These are phyloP conservation scores for Lacerta viridis DNA, from an alignment of 2,797 vertebrate genomes.

Conservation along the genomic window DNA sequence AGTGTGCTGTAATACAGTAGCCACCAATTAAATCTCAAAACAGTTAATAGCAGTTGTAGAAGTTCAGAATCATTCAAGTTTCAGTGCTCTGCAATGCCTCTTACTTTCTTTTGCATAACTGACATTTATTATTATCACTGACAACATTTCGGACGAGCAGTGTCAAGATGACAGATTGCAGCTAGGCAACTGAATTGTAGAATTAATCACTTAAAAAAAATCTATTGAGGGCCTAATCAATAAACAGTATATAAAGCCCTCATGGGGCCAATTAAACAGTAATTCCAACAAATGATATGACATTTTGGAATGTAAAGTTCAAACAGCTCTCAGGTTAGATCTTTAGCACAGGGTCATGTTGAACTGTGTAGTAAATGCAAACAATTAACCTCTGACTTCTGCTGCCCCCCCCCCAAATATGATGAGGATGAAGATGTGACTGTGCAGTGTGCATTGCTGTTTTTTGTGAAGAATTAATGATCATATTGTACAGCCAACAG, in stretches of 20 bases:
- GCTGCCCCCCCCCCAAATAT: slow-evolving; percentile 44
- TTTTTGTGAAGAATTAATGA: slow-evolving; percentile 33
- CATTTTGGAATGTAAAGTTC: slow-evolving; percentile 78
- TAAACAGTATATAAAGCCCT: slow-evolving; percentile 73
- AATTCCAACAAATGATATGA: slow-evolving; percentile 75
- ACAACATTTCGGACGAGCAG: background rate
- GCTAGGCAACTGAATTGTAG: slow-evolving; percentile 31
- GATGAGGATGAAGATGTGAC: slow-evolving; percentile 38
- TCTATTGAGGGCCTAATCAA: slow-evolving; percentile 71
- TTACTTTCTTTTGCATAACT: slow-evolving; percentile 7
- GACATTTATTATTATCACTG: slow-evolving; percentile 6
- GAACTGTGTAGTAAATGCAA: slow-evolving; percentile 71
- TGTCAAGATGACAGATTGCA: slow-evolving; percentile 24
- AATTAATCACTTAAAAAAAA: slow-evolving; percentile 71
- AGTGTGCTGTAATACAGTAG: background rate
- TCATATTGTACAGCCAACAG: background rate
- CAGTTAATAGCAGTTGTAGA: background rate
- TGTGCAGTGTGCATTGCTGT: slow-evolving; percentile 44
- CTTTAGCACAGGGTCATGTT: slow-evolving; percentile 72
- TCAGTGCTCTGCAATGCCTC: background rate
- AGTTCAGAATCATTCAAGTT: background rate
- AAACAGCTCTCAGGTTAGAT: slow-evolving; percentile 76
- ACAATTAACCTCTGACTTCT: slow-evolving; percentile 79
- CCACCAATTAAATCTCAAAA: slow-evolving; percentile 4
- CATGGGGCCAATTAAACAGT: slow-evolving; percentile 78